These are phyloP conservation scores for Atractosteus spatula DNA, from an alignment of 2,113 vertebrate species.

Conservation along the genomic window DNA sequence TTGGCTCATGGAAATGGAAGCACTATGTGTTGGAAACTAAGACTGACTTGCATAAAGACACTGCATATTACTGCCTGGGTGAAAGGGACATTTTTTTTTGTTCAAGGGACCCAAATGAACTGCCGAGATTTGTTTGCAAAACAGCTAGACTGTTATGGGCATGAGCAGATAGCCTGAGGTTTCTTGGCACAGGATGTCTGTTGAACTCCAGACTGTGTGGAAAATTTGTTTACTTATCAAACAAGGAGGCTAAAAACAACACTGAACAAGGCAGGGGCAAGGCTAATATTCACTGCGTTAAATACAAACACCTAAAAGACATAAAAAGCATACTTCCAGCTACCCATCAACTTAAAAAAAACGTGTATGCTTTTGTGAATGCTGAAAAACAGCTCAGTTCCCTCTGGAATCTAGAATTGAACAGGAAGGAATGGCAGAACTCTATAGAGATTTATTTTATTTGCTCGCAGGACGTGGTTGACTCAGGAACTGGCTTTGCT, in stretches of 20 bases:
- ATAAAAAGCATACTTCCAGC: background rate
- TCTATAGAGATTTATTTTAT: conserved; percentile 71
- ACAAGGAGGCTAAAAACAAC: background rate
- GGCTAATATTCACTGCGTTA: background rate
- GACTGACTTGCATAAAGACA: background rate
- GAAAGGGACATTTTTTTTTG: conserved; percentile 10
- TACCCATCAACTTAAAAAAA: background rate
- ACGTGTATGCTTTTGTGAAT: conserved; percentile 30
- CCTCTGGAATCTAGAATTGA: conserved; percentile 63
- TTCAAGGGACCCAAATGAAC: conserved; percentile 36
- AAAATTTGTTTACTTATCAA: conserved; percentile 15
- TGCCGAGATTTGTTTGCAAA: conserved; percentile 41
- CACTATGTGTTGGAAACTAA: background rate
- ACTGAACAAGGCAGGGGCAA: background rate
- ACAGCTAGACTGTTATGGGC: conserved; percentile 24
- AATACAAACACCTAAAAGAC: background rate
- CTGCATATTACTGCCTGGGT: background rate
- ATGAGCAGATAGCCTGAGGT: conserved; percentile 11
- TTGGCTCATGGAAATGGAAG: background rate
- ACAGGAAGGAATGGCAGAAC: conserved; percentile 71
- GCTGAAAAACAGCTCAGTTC: conserved; percentile 57
- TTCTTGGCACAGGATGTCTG: background rate
- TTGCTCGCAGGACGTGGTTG: conserved; percentile 69
- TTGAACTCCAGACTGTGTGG: background rate
- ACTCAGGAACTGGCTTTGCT: conserved; percentile 74